phyloP scores from a whole-genome alignment of 2,888 invertebrate genomes.

The Pachydiplax longipennis region DNA sequence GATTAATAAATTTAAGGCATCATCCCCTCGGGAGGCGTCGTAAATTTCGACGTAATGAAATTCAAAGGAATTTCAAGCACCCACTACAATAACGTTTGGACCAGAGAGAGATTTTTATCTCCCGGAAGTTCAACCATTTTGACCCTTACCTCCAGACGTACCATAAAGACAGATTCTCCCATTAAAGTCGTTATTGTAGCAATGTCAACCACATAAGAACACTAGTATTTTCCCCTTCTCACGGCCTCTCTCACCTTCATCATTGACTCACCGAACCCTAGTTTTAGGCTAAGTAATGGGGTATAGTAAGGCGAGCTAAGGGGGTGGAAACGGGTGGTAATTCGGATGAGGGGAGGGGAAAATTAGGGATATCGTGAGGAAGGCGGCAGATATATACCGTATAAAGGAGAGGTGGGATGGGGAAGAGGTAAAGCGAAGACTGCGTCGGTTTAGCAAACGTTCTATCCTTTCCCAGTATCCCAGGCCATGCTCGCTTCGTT shows the following conservation, averaged over 20 bases:
- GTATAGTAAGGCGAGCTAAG: not conserved
- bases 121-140: conserved; percentile 12
- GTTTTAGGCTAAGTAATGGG: conserved; percentile 31
- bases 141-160: conserved; percentile 19
- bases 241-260: not conserved
- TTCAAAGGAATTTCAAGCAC: not conserved
- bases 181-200: conserved; percentile 5
- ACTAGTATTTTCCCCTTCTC: not conserved
- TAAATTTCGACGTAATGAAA: not conserved
- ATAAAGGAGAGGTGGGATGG: not conserved
- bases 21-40: not conserved
- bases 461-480: conserved; percentile 25
- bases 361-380: not conserved
- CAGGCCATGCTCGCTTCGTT: conserved; percentile 18
- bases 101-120: not conserved
- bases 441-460: conserved; percentile 1
- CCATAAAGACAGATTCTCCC: not conserved
- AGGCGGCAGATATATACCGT: not conserved
- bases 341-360: not conserved
- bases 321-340: not conserved
- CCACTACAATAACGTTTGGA: conserved; percentile 8
- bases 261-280: not conserved
- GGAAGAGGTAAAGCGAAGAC: not conserved
- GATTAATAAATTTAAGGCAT: too few species aligned
- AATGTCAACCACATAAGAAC: not conserved